phyloP scores from a whole-genome alignment of 37 sponge, comb jelly and placozoan species.

The Chondrilla cf. caribensis region DNA sequence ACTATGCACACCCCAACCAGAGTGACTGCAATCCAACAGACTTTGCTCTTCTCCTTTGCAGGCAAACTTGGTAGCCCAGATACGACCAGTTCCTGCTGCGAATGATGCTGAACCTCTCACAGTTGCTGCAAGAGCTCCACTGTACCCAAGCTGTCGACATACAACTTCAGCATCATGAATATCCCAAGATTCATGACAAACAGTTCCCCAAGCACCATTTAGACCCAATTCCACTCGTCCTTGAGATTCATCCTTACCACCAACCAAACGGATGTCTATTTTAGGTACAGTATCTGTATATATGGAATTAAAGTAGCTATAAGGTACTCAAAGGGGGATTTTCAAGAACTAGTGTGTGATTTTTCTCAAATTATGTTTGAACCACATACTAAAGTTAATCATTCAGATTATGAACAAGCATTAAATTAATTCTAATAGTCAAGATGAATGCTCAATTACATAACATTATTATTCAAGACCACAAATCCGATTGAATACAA shows the following conservation, averaged over 20 bases:
- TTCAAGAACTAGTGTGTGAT: too few relatives aligned
- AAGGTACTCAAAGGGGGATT: too few relatives aligned
- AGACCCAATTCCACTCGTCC: background rate
- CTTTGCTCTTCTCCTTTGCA: background rate
- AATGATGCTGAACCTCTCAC: background rate
- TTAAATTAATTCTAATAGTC: too few relatives aligned
- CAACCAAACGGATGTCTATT: background rate
- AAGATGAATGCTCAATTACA: too few relatives aligned
- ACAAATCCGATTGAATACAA: too few relatives aligned
- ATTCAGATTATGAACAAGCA: too few relatives aligned
- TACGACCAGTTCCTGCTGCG: background rate
- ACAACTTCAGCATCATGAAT: background rate
- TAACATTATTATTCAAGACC: too few relatives aligned
- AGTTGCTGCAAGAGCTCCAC: background rate
- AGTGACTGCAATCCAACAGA: background rate
- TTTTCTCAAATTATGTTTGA: too few relatives aligned
- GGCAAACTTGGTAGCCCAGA: background rate
- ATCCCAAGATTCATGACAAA: background rate
- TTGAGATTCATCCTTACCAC: background rate
- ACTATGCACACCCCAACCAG: background rate
- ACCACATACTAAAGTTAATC: too few relatives aligned
- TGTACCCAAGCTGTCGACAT: background rate
- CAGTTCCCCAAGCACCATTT: background rate
- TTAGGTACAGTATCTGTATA: too few relatives aligned
- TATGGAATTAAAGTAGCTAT: too few relatives aligned